Base-by-base conservation (phyloP, 1,140 invertebrate genomes). In the Drosophila neocordata region DNA sequence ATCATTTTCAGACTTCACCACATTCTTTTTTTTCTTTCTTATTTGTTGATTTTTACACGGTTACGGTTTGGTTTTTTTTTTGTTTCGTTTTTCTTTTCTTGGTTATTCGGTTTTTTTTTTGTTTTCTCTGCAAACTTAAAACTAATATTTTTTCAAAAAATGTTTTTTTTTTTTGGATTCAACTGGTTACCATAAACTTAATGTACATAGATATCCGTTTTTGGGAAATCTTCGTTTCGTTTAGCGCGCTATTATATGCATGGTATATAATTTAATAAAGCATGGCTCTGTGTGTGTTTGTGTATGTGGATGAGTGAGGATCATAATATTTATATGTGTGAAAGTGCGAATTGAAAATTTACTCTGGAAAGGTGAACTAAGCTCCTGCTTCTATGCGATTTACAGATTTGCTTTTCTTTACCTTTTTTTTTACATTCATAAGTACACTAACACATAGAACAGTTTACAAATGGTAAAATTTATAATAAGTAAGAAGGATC, bases 1-100 rank as follows among this genome's bases (percentile, higher is more conserved):
- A 90, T 90, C 84, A 85, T 90, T 83, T 73, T 90, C 89, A 90
- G 89, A 90, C 89, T 90, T 90, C 81, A 89, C 80, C 76, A 79
- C 64, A 85, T 75, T 69, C 52, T 56, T 57, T 52, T 52, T 61
- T 61, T 53, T 64, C 6, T 24, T 56, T 34, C 18, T 58, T 31
- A 13, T 60, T 11, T 73, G 58, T 67, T 69, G 20, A 24, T 69
- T 71, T 41, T 62, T 66, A 75, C 65, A 55, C 69, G 68, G 76
- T 78, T 64, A 44, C 70, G 71, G 76, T 65, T 58, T 55, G 58
- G 59, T 65, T 69, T 68, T 41, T 41, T 77, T 78, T 59, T 64
- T 37, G 27, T 31, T 31, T 31, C 27, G 27, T 31, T 64, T 24
- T 65, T 72, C 35, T 65, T 12, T 66, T 6, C 6, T 34, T 41